Conservation (phyloP, 2,797 vertebrate genomes). For the Cercopithecus hamlyni region DNA sequence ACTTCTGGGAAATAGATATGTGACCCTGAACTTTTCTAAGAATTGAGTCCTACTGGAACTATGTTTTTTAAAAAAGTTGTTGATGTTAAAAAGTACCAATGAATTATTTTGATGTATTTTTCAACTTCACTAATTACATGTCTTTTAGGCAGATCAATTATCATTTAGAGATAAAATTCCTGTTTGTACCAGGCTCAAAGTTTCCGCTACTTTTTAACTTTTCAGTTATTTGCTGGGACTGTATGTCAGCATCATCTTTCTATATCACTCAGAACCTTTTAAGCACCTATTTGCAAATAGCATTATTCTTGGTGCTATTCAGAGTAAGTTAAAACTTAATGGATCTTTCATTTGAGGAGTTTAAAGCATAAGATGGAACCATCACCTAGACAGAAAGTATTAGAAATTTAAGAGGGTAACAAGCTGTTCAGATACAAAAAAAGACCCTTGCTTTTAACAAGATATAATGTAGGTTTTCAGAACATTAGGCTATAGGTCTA, state of each 20-base stretch:
- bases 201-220: not conserved
- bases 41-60: not conserved
- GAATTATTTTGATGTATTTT: conserved; percentile 41
- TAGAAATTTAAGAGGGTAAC: conserved; percentile 15
- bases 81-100: not conserved
- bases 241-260: not conserved
- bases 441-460: not conserved
- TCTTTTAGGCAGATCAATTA: conserved; percentile 24
- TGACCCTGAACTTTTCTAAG: not conserved
- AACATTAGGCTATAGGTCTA: conserved; percentile 5
- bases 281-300: conserved; percentile 9
- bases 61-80: not conserved
- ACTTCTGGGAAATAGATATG: not conserved
- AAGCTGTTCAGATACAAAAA: not conserved
- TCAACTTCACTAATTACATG: not conserved
- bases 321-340: conserved; percentile 44
- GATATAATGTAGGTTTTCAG: conserved; percentile 12
- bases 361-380: conserved; percentile 35
- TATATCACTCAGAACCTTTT: conserved; percentile 1
- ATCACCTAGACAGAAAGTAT: conserved; percentile 26
- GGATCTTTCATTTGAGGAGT: conserved; percentile 13
- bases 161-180: conserved; percentile 21
- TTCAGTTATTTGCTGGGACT: conserved; percentile 8
- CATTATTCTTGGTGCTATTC: not conserved
- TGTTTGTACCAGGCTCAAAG: not conserved